phyloP scores from a whole-genome alignment of 2,797 vertebrate genomes.

The Acanthornis magna region DNA sequence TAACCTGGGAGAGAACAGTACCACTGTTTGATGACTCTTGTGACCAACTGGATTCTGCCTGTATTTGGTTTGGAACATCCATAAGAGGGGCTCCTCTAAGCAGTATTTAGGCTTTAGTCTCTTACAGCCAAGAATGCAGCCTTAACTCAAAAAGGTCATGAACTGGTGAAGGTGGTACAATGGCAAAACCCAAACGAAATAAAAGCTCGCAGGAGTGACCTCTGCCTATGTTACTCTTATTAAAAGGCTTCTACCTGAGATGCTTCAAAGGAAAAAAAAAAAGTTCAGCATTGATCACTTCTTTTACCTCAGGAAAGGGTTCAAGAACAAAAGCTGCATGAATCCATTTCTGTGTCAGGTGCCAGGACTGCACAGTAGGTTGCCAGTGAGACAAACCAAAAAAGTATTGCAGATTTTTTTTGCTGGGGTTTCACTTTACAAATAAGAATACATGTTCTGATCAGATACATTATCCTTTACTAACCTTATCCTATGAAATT shows the following conservation, averaged over 20 bases:
- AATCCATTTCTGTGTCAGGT: not conserved
- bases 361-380: not conserved
- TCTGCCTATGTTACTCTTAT: not conserved
- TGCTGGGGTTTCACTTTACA: not conserved
- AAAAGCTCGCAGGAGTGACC: not conserved
- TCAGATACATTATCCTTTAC: not conserved
- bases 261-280: not conserved
- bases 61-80: not conserved
- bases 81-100: not conserved
- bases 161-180: not conserved
- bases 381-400: not conserved
- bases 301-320: not conserved
- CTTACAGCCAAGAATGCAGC: not conserved
- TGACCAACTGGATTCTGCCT: not conserved
- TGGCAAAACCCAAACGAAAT: not conserved
- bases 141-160: not conserved
- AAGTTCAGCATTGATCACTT: not conserved
- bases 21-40: not conserved
- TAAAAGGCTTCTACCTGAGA: not conserved
- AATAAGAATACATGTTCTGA: not conserved
- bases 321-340: not conserved
- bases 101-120: not conserved
- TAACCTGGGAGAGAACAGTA: not conserved
- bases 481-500: not conserved
- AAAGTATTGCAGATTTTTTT: not conserved